A percentile compares a stretch with the other conserved stretches of the same genome.
Evolutionary conservation across 2,888 invertebrate genomes (phyloP).

Genomic region (Temnothorax unifasciatus): DNA sequence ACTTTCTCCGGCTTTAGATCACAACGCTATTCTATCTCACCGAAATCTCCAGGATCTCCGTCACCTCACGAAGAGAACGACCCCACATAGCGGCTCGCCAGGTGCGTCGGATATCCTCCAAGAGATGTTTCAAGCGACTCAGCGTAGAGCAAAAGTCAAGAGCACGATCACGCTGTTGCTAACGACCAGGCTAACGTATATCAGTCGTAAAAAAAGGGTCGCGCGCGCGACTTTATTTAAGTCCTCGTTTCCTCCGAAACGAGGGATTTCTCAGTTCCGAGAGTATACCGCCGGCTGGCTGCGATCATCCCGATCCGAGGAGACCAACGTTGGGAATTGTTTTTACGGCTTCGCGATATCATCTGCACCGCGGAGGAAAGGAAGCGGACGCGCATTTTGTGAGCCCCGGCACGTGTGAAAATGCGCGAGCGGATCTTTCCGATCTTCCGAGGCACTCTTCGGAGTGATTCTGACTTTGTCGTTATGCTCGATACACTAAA

Average conservation of each 20-base stretch:
- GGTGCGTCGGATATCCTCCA: conserved; percentile 47
- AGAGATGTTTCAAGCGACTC: conserved; percentile 34
- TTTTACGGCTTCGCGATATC: conserved; percentile 54
- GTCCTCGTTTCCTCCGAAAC: conserved; percentile 50
- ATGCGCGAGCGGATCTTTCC: conserved; percentile 19
- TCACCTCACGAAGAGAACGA: conserved; percentile 43
- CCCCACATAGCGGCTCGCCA: conserved; percentile 36
- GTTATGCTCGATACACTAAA: conserved; percentile 19
- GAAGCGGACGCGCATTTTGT: conserved; percentile 40
- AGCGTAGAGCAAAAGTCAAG: conserved; percentile 36
- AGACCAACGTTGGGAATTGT: conserved; percentile 38
- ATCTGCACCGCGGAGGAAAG: conserved; percentile 32
- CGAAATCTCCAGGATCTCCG: conserved; percentile 33
- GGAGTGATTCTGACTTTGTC: neutral
- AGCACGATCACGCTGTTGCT: conserved; percentile 36
- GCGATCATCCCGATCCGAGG: conserved; percentile 7
- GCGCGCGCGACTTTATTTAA: conserved; percentile 57
- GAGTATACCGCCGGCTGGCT: conserved; percentile 44
- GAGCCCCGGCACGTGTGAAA: conserved; percentile 41
- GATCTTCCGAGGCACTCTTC: neutral
- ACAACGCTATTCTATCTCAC: conserved; percentile 14
- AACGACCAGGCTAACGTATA: conserved; percentile 48
- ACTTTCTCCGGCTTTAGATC: neutral
- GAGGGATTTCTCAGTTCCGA: conserved; percentile 46
- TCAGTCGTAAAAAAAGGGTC: conserved; percentile 51